A percentile compares a stretch with the other conserved stretches of the same genome.
Evolutionary conservation across 2,888 invertebrate genomes (phyloP).

Genomic region (Cantharis rufa): DNA sequence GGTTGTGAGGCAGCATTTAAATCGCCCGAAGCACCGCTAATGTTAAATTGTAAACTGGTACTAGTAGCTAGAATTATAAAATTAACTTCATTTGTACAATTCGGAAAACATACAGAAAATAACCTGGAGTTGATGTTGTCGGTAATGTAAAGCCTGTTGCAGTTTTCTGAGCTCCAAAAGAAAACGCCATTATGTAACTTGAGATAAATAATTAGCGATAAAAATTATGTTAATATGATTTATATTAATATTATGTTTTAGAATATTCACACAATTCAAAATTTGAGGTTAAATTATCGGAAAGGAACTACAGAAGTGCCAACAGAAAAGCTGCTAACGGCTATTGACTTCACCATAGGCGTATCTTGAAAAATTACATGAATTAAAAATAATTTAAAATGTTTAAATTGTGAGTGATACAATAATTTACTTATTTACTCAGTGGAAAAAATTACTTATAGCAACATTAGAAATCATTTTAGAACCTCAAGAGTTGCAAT

Average conservation of each 20-base stretch:
- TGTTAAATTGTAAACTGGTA: neutral
- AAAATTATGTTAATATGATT: neutral
- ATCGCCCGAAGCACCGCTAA: constrained; percentile 3
- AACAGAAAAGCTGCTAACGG: neutral
- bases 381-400: too few relatives aligned
- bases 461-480: too few relatives aligned
- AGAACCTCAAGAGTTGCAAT: too few relatives aligned
- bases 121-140: constrained; percentile 44
- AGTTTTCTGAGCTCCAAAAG: constrained; percentile 43
- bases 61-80: neutral
- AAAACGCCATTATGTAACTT: constrained; percentile 42
- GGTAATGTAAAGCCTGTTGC: constrained; percentile 50
- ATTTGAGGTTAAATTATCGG: neutral
- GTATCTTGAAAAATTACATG: neutral
- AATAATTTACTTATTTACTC: too few relatives aligned
- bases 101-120: neutral
- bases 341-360: neutral
- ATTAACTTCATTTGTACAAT: neutral
- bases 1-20: neutral
- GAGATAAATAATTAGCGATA: neutral
- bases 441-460: too few relatives aligned
- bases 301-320: neutral
- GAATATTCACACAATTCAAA: neutral
- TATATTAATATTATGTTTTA: neutral
- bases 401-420: too few relatives aligned